Percentiles rank a stretch among this genome's conserved stretches.
Conservation (phyloP, 2,113 vertebrate genomes). For the Austrofundulus limnaeus region DNA sequence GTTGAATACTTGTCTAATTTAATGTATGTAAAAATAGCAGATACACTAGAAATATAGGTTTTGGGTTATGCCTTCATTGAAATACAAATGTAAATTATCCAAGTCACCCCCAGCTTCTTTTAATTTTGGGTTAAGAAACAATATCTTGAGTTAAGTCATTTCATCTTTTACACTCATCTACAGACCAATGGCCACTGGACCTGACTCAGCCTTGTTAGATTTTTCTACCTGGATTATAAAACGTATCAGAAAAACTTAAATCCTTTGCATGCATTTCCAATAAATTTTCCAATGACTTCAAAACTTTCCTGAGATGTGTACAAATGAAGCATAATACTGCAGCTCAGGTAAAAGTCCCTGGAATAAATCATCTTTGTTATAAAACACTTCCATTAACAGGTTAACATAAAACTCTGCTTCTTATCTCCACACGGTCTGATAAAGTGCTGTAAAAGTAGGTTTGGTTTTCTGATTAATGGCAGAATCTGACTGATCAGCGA, state of each 20-base stretch:
- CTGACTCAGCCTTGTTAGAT: no score
- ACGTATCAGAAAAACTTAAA: no score
- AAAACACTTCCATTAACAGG: neutral
- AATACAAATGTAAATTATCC: no score
- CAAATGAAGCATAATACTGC: neutral
- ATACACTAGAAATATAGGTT: no score
- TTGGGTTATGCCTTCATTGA: no score
- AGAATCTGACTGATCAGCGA: neutral
- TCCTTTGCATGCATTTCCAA: neutral
- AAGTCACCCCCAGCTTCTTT: neutral
- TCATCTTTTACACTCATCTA: no score
- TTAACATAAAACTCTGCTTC: neutral
- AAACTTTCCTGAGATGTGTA: neutral
- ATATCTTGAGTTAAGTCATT: no score
- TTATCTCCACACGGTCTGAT: conserved; percentile 12
- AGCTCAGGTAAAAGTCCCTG: neutral
- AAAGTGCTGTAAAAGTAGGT: neutral
- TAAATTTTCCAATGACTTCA: neutral
- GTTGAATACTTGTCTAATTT: no score
- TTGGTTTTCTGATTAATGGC: neutral
- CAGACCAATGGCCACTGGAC: no score
- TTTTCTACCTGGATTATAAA: neutral
- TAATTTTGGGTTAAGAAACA: no score
- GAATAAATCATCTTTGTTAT: no score
- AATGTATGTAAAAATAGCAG: no score